Evolutionary conservation across 2,797 vertebrate genomes (phyloP).

Genomic region (Toxotes lorentzi): DNA sequence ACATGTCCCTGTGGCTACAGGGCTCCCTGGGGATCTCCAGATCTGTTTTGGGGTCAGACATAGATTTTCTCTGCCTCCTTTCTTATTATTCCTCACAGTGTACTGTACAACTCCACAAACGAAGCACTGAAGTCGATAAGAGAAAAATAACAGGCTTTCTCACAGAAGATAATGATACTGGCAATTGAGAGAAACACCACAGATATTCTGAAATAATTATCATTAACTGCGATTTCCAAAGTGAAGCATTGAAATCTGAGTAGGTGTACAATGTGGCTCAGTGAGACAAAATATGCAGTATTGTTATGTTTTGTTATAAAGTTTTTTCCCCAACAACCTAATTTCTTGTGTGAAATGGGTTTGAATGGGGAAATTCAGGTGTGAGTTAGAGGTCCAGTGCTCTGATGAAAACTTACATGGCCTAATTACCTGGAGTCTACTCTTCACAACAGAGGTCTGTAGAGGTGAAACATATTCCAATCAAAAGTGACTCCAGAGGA

Average conservation of each 20-base stretch:
- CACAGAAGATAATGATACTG: conserved; percentile 36
- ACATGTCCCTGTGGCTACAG: conserved; percentile 25
- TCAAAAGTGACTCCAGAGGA: conserved; percentile 41
- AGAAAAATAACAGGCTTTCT: conserved; percentile 36
- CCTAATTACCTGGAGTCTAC: conserved; percentile 21
- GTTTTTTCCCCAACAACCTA: conserved; percentile 28
- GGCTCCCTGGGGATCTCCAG: conserved; percentile 29
- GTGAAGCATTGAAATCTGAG: conserved; percentile 19
- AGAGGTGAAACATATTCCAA: conserved; percentile 44
- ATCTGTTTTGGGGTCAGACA: conserved; percentile 56
- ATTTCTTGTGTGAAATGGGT: conserved; percentile 33
- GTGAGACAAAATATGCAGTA: not conserved
- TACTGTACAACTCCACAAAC: conserved; percentile 11
- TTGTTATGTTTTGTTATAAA: conserved; percentile 18
- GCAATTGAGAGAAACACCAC: conserved; percentile 13
- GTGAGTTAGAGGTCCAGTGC: conserved; percentile 38
- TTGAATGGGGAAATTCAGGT: conserved; percentile 32
- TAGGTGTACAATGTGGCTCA: conserved; percentile 12
- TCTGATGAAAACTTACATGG: conserved; percentile 41
- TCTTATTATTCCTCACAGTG: conserved; percentile 32
- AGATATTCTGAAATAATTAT: conserved; percentile 29
- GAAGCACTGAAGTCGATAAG: conserved; percentile 2
- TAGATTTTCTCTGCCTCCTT: conserved; percentile 40
- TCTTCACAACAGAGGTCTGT: conserved; percentile 31
- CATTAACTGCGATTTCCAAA: conserved; percentile 27